Conservation (phyloP, 1,140 invertebrate genomes). For the Antheraea pernyi region DNA sequence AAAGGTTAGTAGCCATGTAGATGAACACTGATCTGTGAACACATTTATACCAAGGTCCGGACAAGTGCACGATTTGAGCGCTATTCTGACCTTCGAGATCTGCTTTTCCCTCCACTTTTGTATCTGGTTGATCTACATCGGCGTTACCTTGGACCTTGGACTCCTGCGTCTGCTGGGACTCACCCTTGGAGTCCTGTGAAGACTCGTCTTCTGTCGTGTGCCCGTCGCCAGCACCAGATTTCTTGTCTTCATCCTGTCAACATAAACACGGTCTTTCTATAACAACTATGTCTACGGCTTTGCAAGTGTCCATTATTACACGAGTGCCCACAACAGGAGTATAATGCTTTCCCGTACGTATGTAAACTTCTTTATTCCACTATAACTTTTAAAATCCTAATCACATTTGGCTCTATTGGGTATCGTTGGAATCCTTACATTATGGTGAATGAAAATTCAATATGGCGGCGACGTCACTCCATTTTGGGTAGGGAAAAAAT, state of each 20-base stretch:
- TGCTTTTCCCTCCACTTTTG: slow-evolving; percentile 29
- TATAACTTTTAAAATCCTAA: too few relatives aligned
- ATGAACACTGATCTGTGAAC: slow-evolving; percentile 46
- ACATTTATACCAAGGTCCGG: slow-evolving; percentile 28
- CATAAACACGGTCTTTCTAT: not conserved
- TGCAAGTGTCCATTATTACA: too few relatives aligned
- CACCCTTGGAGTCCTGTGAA: slow-evolving; percentile 79
- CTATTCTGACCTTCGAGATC: slow-evolving; percentile 52
- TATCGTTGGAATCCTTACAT: too few relatives aligned
- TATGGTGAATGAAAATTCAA: too few relatives aligned
- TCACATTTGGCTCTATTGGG: too few relatives aligned
- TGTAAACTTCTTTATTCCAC: too few relatives aligned
- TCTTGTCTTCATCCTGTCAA: slow-evolving; percentile 75
- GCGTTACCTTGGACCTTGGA: slow-evolving; percentile 63
- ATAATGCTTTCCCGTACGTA: too few relatives aligned
- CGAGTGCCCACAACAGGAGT: too few relatives aligned
- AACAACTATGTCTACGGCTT: too few relatives aligned
- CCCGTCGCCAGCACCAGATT: slow-evolving; percentile 65
- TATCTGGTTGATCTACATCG: slow-evolving; percentile 61
- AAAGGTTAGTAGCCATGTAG: slow-evolving; percentile 64
- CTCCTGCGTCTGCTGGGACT: slow-evolving; percentile 45
- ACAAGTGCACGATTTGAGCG: slow-evolving; percentile 13
- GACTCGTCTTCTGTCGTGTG: slow-evolving; percentile 77
- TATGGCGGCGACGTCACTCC: too few relatives aligned
- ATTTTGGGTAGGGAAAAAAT: too few relatives aligned